Base-by-base conservation (phyloP, 30 jellyfish, hydroid and myxozoan genomes). In the Cassiopea xamachana region DNA sequence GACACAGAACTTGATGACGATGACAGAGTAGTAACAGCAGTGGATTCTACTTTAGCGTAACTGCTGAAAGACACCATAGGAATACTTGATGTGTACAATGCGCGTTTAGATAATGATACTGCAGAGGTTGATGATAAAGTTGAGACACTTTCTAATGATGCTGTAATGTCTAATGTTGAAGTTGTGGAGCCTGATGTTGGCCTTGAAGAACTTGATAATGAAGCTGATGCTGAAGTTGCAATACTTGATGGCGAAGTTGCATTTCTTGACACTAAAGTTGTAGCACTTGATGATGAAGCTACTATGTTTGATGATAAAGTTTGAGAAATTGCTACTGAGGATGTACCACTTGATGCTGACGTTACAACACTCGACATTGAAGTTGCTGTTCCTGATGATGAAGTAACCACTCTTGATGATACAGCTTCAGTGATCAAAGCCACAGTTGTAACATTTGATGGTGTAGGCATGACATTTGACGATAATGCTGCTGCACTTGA, bases 401-500 rank as follows among this genome's bases (percentile, higher is more conserved):
- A 68, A 7, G 77, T n/a, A n/a, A n/a, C n/a, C n/a, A n/a, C n/a
- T n/a, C n/a, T n/a, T n/a, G n/a, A n/a, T n/a, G n/a, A n/a, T n/a
- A n/a, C n/a, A n/a, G n/a, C n/a, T n/a, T n/a, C n/a, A n/a, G n/a
- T n/a, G n/a, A n/a, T n/a, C n/a, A n/a, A n/a, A n/a, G n/a, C n/a
- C n/a, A n/a, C n/a, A 10, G 80, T 10, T 71, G 80, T 10, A 10
- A 43, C n/a, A 2, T 51, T 10, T 71, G 80, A 71, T 19, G 55
- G 19, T 71, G 80, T 2, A 10, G 49, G 39, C 39, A 55, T 10
- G n/a, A 55, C n/a, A 10, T 7, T 10, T 71, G 55, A 71, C 19
- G 80, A 71, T 71, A 55, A 39, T 71, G 80, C n/a, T 48, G 85
- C 15, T 48, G 91, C 51, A 14, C 84, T 50, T 60, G 89, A 49